Evolutionary conservation across 2,113 vertebrate genomes (phyloP).

Genomic region (Micromys minutus): DNA sequence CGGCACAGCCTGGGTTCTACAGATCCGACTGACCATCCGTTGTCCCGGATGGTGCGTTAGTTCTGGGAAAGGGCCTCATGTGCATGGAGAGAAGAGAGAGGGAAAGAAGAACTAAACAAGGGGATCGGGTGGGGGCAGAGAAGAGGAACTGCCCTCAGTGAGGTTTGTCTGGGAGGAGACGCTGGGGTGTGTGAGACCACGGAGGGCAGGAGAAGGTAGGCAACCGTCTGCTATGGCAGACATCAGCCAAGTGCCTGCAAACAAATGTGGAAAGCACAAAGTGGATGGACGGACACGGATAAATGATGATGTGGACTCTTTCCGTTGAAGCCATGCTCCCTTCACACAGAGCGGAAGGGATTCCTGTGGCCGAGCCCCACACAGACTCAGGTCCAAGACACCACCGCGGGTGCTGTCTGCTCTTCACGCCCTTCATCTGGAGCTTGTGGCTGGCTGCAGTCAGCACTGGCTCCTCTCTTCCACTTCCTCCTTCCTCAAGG

Average conservation of each 20-base stretch:
- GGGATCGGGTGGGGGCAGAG: no score
- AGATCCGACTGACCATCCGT: neutral
- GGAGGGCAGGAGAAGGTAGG: neutral
- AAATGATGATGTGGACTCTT: neutral
- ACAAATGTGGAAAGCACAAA: neutral
- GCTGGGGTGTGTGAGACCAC: neutral
- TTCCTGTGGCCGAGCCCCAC: accelerated
- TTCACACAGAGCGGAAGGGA: neutral
- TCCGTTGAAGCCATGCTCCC: neutral
- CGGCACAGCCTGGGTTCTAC: neutral
- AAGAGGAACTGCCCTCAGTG: neutral
- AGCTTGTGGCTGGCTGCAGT: neutral
- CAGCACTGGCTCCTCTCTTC: neutral
- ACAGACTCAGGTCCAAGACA: neutral
- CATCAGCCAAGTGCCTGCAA: neutral
- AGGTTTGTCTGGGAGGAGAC: neutral
- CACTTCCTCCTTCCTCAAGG: slow-evolving; percentile 23
- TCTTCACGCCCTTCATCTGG: neutral
- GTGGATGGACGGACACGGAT: neutral
- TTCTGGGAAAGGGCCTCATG: neutral
- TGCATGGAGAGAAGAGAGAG: neutral
- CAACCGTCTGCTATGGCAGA: no score
- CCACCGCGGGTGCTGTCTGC: accelerated
- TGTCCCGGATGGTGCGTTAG: neutral
- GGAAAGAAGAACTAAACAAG: no score